Evolutionary conservation across 2,888 invertebrate species (phyloP).

Genomic region (Patella caerulea): DNA sequence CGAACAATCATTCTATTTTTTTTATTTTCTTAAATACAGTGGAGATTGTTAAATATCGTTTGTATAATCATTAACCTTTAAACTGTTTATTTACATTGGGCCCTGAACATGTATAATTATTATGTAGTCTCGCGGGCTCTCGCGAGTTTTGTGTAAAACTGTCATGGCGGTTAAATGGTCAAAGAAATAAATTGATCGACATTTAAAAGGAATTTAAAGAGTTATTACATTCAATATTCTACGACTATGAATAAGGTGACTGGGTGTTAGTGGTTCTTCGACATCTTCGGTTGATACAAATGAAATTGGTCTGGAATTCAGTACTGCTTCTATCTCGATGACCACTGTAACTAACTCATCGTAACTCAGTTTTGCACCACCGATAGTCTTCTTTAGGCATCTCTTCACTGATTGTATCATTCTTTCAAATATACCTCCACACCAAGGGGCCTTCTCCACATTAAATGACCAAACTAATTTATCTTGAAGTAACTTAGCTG

Average conservation of each 20-base stretch:
- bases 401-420: background rate
- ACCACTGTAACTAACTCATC: background rate
- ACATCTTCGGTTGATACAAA: constrained; percentile 5
- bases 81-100: too few species aligned
- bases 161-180: too few species aligned
- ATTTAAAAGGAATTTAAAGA: too few species aligned
- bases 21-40: background rate
- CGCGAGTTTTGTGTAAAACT: too few species aligned
- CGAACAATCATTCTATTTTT: background rate
- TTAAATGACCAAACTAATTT: constrained; percentile 2
- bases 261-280: background rate
- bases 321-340: background rate
- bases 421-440: background rate
- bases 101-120: too few species aligned
- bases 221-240: background rate
- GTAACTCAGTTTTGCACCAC: background rate
- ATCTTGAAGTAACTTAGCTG: background rate
- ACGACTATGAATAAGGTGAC: background rate
- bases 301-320: constrained; percentile 1
- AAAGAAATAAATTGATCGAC: too few species aligned
- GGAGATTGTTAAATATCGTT: background rate
- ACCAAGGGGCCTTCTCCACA: background rate
- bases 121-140: too few species aligned
- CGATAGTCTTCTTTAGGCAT: background rate
- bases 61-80: too few species aligned